Conservation (phyloP, 2,888 invertebrate genomes). For the Carpatolechia fugitivella region DNA sequence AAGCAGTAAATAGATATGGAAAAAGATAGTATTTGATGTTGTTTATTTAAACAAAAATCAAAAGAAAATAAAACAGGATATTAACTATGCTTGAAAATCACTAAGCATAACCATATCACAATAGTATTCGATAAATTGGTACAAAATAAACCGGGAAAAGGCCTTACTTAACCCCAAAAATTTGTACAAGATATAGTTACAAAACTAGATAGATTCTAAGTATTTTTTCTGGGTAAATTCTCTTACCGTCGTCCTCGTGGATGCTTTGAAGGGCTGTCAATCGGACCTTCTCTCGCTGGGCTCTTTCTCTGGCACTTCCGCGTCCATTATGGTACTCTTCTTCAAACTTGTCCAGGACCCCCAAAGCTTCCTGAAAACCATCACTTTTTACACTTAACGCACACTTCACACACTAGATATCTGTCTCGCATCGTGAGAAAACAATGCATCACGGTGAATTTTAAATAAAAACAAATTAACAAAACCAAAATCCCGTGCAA, state of each 20-base stretch:
- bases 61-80: too few relatives aligned
- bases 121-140: background rate
- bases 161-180: background rate
- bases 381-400: slow-evolving; percentile 3
- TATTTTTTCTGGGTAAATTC: background rate
- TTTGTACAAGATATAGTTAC: background rate
- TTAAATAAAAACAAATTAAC: slow-evolving; percentile 17
- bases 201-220: too few relatives aligned
- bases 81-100: too few relatives aligned
- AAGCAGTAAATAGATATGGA: too few relatives aligned
- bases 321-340: slow-evolving; percentile 55
- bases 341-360: slow-evolving; percentile 56
- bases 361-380: slow-evolving; percentile 49
- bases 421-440: background rate
- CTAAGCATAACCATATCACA: too few relatives aligned
- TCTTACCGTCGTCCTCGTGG: slow-evolving; percentile 61
- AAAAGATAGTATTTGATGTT: too few relatives aligned
- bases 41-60: too few relatives aligned
- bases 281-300: slow-evolving; percentile 48
- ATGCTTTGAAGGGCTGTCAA: slow-evolving; percentile 60
- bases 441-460: background rate
- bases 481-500: slow-evolving; percentile 15
- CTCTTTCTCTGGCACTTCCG: slow-evolving; percentile 44
- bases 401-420: background rate
- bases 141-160: background rate